A percentile compares a stretch with the other conserved stretches of the same genome.
Conservation (phyloP, 2,797 vertebrate genomes). For the Peromyscus nudipes region DNA sequence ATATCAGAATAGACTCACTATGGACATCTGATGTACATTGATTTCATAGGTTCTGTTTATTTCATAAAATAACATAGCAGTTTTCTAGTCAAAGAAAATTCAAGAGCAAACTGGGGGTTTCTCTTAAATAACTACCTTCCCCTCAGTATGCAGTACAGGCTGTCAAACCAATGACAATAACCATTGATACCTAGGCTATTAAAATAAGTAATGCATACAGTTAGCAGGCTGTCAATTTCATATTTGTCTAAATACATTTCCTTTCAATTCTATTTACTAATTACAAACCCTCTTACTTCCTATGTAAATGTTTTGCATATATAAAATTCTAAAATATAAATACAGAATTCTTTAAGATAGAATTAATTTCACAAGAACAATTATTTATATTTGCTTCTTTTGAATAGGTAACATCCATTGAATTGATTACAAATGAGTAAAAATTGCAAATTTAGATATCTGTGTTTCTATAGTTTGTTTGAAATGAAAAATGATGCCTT, state of each 20-base stretch:
- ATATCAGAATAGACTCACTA: slow-evolving; percentile 17
- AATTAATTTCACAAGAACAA: neutral
- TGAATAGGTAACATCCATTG: neutral
- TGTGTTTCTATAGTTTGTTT: slow-evolving; percentile 29
- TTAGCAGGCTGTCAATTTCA: slow-evolving; percentile 42
- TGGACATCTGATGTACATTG: neutral
- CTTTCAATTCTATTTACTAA: slow-evolving; percentile 51
- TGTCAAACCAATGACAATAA: slow-evolving; percentile 16
- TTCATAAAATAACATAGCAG: neutral
- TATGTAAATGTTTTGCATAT: slow-evolving; percentile 45
- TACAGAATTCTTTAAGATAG: slow-evolving; percentile 17
- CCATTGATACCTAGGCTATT: neutral
- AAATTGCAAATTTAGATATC: slow-evolving; percentile 39
- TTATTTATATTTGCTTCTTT: slow-evolving; percentile 29
- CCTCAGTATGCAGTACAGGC: neutral
- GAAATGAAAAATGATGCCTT: slow-evolving; percentile 33
- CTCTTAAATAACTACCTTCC: slow-evolving; percentile 3
- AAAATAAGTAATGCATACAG: slow-evolving; percentile 11
- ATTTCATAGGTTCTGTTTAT: slow-evolving; percentile 8
- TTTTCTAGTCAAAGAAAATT: slow-evolving; percentile 12
- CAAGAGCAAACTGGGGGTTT: neutral
- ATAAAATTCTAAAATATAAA: slow-evolving; percentile 16
- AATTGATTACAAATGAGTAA: slow-evolving; percentile 48
- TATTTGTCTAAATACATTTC: slow-evolving; percentile 23
- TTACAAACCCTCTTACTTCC: neutral